A percentile compares a stretch with the other conserved stretches of the same genome.
These are phyloP conservation scores for Oryctes rhinoceros DNA, from an alignment of 1,140 invertebrate genomes.

Conservation along the genomic window DNA sequence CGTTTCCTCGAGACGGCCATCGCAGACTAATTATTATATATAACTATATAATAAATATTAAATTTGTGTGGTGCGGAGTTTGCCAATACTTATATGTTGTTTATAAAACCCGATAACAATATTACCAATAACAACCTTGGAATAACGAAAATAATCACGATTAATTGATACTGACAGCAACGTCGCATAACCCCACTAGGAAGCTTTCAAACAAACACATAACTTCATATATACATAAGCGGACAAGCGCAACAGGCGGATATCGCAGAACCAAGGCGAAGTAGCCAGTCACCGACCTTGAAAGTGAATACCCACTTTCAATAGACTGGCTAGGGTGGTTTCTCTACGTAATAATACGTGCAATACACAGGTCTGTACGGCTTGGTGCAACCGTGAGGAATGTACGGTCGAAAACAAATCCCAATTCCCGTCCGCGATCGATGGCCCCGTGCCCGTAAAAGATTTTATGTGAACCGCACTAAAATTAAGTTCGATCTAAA, in stretches of 20 bases:
- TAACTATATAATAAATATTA: too few species aligned
- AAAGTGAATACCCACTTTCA: conserved; percentile 18
- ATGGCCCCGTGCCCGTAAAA: neutral
- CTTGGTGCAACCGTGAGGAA: neutral
- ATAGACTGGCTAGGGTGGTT: neutral
- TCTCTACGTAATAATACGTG: neutral
- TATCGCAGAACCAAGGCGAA: neutral
- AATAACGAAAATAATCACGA: conserved; percentile 5
- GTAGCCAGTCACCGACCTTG: neutral
- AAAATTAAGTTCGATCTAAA: conserved; percentile 20
- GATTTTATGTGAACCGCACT: conserved; percentile 17
- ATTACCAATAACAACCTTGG: neutral
- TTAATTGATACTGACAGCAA: neutral
- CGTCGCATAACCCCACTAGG: neutral
- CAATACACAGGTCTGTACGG: neutral
- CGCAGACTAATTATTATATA: too few species aligned
- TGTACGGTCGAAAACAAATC: neutral
- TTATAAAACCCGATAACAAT: too few species aligned
- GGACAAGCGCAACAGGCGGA: neutral
- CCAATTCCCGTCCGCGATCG: neutral
- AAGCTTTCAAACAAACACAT: neutral
- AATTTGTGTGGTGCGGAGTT: too few species aligned
- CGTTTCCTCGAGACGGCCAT: too few species aligned
- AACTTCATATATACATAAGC: too few species aligned
- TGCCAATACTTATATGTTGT: too few species aligned